A percentile compares a stretch with the other conserved stretches of the same genome.
phyloP scores from a whole-genome alignment of 2,797 vertebrate genomes.

The Ibycter americanus region DNA sequence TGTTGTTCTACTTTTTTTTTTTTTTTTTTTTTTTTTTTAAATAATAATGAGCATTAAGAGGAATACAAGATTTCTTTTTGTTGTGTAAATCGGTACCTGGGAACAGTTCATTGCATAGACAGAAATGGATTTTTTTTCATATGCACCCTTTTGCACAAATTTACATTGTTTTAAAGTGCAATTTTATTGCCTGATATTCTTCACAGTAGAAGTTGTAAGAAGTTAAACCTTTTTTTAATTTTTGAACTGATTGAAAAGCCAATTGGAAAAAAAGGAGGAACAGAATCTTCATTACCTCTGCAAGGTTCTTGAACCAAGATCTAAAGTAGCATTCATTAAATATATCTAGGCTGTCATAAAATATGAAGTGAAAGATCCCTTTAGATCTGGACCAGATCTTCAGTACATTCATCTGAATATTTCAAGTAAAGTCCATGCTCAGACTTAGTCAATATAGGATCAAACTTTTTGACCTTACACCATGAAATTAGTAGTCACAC shows the following conservation, averaged over 20 bases:
- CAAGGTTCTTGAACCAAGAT: not conserved
- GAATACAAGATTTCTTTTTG: not conserved
- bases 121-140: not conserved
- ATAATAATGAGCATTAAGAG: not conserved
- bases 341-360: not conserved
- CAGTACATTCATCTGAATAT: not conserved
- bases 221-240: not conserved
- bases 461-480: not conserved
- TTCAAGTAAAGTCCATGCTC: not conserved
- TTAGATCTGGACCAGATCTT: not conserved
- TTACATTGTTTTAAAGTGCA: not conserved
- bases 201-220: not conserved
- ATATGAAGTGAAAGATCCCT: not conserved
- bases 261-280: not conserved
- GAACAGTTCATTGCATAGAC: not conserved
- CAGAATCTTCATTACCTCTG: not conserved
- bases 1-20: too few species aligned
- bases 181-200: not conserved
- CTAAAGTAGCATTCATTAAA: not conserved
- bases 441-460: not conserved
- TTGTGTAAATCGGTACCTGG: not conserved
- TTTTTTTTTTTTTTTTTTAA: not conserved
- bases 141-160: not conserved
- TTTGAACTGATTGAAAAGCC: not conserved
- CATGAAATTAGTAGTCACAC: not conserved